Evolutionary conservation across 2,113 vertebrate species (phyloP).

Genomic region (Hippolais icterina): DNA sequence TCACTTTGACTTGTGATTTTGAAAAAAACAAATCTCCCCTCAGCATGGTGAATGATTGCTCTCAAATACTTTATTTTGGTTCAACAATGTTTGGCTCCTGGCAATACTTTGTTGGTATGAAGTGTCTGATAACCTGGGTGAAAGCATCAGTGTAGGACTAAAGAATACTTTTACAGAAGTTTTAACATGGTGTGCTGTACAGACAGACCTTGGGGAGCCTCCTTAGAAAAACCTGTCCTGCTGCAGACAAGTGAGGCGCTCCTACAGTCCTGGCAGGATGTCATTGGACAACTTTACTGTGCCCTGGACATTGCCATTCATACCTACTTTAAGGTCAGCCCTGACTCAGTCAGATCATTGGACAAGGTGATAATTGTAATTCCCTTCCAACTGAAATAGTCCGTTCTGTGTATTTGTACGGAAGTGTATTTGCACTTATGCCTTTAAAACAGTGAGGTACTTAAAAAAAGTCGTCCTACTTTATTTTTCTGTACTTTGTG

Average conservation of each 20-base stretch:
- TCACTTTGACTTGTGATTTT: not conserved
- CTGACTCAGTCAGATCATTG: not conserved
- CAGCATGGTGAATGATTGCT: not conserved
- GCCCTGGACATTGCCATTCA: not conserved
- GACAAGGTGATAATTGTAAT: not conserved
- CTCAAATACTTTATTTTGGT: not conserved
- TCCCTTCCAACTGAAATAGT: not conserved
- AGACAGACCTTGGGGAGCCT: too few species aligned
- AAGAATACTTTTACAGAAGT: not conserved
- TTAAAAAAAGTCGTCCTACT: not conserved
- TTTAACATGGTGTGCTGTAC: not conserved
- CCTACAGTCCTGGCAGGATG: fast-evolving
- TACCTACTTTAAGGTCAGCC: not conserved
- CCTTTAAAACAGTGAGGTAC: not conserved
- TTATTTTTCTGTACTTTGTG: not conserved
- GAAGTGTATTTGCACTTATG: not conserved
- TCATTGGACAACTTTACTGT: not conserved
- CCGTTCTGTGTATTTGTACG: not conserved
- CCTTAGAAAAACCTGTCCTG: not conserved
- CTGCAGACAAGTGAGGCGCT: fast-evolving
- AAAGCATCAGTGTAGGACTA: not conserved
- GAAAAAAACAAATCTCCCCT: not conserved
- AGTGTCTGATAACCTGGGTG: not conserved
- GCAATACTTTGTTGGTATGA: not conserved
- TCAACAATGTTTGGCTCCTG: not conserved